Evolutionary conservation across 2,113 vertebrate species (phyloP).

Genomic region (Pseudonaja textilis): DNA sequence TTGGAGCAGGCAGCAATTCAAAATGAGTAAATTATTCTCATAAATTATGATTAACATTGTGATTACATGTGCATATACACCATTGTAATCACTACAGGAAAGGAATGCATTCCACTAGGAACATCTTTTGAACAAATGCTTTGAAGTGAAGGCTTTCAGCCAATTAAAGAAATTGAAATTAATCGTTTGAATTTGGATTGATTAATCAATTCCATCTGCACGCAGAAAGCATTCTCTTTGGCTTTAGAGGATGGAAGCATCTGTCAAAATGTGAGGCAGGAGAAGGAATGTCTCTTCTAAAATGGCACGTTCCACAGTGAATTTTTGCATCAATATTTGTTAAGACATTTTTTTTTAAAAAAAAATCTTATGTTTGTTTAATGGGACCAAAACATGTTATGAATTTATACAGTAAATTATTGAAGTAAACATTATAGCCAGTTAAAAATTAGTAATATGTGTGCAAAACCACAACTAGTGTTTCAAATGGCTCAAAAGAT

Average conservation of each 20-base stretch:
- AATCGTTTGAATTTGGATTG: background rate
- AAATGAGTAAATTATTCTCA: background rate
- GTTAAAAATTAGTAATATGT: background rate
- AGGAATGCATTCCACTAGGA: background rate
- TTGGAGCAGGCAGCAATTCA: background rate
- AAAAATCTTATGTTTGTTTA: background rate
- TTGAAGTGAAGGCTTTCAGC: constrained; percentile 15
- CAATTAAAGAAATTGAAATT: constrained; percentile 15
- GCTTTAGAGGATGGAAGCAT: background rate
- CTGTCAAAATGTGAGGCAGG: background rate
- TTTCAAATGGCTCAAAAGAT: background rate
- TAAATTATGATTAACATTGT: constrained; percentile 6
- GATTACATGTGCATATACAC: background rate
- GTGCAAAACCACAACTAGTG: background rate
- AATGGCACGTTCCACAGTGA: background rate
- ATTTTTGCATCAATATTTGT: background rate
- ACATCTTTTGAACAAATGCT: constrained; percentile 10
- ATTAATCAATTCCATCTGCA: constrained; percentile 3
- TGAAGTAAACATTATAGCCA: background rate
- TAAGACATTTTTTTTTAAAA: background rate
- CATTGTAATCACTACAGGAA: background rate
- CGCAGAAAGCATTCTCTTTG: constrained; percentile 7
- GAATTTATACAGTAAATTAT: background rate
- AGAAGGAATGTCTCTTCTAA: background rate
- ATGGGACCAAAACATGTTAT: background rate